Conservation (phyloP, 2,888 invertebrate genomes). For the Chromoteleia sp. region DNA sequence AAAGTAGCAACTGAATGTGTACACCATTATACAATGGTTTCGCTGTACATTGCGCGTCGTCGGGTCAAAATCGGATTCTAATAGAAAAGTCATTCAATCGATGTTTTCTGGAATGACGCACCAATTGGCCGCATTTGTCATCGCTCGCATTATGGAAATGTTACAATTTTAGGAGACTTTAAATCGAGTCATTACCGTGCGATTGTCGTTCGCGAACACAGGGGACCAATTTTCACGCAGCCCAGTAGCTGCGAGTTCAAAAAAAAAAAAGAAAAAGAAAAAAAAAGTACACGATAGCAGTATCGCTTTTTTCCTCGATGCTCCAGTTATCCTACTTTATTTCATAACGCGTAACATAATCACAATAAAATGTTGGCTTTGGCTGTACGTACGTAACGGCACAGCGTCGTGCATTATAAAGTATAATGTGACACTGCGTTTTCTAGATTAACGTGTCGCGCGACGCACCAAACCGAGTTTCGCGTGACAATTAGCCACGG, state of each 20-base stretch:
- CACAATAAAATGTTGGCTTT: slow-evolving; percentile 72
- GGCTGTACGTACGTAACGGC: slow-evolving; percentile 61
- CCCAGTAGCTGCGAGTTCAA: too few species aligned
- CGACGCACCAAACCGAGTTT: slow-evolving; percentile 77
- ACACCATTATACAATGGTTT: slow-evolving; percentile 59
- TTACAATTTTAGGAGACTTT: slow-evolving; percentile 46
- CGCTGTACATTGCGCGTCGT: slow-evolving; percentile 38
- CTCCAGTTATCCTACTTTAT: slow-evolving; percentile 26
- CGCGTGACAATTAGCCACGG: slow-evolving; percentile 82
- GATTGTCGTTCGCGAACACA: slow-evolving; percentile 28
- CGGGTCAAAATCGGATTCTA: slow-evolving; percentile 55
- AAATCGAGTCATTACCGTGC: slow-evolving; percentile 48
- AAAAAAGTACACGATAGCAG: not conserved
- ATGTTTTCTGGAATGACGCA: slow-evolving; percentile 58
- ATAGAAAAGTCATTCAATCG: slow-evolving; percentile 69
- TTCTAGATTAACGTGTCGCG: slow-evolving; percentile 79
- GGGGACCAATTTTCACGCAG: too few species aligned
- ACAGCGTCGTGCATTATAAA: slow-evolving; percentile 76
- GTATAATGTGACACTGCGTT: slow-evolving; percentile 79
- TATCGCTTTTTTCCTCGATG: not conserved
- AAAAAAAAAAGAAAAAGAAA: too few species aligned
- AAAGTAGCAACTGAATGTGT: slow-evolving; percentile 62
- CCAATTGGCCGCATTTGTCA: slow-evolving; percentile 61
- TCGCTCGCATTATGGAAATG: slow-evolving; percentile 55
- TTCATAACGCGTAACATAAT: slow-evolving; percentile 49